phyloP scores from a whole-genome alignment of 2,797 vertebrate species.

The Danio jaintianensis region DNA sequence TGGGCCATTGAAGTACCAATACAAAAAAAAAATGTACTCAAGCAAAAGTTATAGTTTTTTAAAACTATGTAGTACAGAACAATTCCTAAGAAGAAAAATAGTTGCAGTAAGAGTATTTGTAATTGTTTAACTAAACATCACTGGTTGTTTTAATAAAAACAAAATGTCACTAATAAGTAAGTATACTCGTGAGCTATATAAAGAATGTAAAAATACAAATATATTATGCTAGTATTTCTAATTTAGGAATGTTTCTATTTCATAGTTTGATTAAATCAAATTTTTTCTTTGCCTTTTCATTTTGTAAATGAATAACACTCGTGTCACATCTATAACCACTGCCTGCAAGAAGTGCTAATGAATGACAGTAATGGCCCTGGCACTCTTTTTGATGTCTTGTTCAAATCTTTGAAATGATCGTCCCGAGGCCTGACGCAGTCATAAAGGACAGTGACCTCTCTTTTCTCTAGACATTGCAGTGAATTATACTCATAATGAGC shows the following conservation, averaged over 20 bases:
- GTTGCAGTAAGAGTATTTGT: no score
- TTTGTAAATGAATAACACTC: not conserved
- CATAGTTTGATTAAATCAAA: not conserved
- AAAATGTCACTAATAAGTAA: no score
- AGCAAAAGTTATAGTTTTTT: no score
- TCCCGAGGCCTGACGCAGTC: not conserved
- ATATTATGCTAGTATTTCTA: not conserved
- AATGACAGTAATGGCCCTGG: not conserved
- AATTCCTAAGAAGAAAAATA: no score
- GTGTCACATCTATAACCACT: not conserved
- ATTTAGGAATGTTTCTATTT: not conserved
- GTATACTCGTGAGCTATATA: no score
- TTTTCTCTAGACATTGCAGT: not conserved
- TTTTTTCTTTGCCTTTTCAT: no score
- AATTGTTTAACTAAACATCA: no score
- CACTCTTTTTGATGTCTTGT: slow-evolving; percentile 19
- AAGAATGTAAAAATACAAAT: no score
- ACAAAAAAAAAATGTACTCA: no score
- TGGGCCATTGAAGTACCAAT: no score
- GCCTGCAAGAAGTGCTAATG: not conserved
- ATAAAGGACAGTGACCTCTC: slow-evolving; percentile 13
- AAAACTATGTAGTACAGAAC: no score
- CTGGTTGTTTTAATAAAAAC: no score
- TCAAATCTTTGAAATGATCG: slow-evolving; percentile 4
- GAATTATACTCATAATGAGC: slow-evolving; percentile 28